Evolutionary conservation across 2,113 vertebrate genomes (phyloP), one percentile per base, ranked within the genome.

Genomic region (Atractosteus spatula): DNA sequence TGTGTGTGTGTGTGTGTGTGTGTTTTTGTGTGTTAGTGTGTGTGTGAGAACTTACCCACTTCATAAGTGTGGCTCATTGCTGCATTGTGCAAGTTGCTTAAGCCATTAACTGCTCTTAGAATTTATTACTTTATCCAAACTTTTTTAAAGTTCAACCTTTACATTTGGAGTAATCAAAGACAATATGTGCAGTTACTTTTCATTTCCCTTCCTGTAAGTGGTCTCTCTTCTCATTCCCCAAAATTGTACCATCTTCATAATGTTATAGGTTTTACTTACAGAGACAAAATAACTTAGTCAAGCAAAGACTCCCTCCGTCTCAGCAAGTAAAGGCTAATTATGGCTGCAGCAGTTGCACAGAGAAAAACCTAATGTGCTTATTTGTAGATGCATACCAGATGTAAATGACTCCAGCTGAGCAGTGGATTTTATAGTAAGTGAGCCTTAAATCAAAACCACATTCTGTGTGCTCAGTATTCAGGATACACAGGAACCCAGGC

Each of bases 351-450:
- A 64, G 68, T 81, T 74, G 76, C 76, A 72, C 65, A 55, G 10
- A 5, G 12, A 11, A 42, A 55, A 69, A 67, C 66, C 63, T 79
- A 68, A 64, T 72, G 3, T 16, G 11, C 69, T 62, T 64, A 55
- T 78, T 79, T 76, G 76, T 81, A 16, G 77, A 79, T 29, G 57
- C 47, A 65, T 69, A 77, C 59, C 63, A 17, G 78, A 81, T 76
- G 71, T 64, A 45, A 42, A 29, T 54, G 66, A 74, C 57, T 61
- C 55, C 63, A 62, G 61, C 69, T 68, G 74, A 73, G 78, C 44
- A 56, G 72, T 62, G 71, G 67, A 82, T 84, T 76, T 79, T 61
- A 80, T 73, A 71, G 72, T 54, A 55, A 17, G 42, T 62, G 71
- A 1, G 2, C 61, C 72, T 77, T 55, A 76, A 82, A 77, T 76